Conservation (phyloP, 2,797 vertebrate species). For the Hydrolagus colliei region DNA sequence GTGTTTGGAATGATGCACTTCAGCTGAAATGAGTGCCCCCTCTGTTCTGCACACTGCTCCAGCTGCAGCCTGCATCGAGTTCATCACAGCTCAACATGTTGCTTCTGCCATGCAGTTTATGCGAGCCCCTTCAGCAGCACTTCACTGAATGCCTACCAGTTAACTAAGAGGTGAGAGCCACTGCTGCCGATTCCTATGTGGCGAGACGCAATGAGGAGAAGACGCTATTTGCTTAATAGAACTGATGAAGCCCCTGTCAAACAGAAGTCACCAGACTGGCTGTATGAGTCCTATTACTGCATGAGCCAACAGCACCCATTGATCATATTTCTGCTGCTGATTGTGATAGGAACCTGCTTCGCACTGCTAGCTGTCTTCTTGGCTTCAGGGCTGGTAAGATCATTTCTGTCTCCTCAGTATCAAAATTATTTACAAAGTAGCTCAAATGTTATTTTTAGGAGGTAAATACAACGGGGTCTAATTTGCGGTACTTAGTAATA, state of each 20-base stretch:
- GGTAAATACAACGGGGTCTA: too few relatives aligned
- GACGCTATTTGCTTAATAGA: constrained; percentile 82
- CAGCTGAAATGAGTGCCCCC: constrained; percentile 34
- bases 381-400: constrained; percentile 89
- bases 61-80: constrained; percentile 34
- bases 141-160: constrained; percentile 31
- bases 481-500: too few relatives aligned
- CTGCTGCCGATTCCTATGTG: constrained; percentile 63
- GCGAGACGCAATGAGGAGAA: constrained; percentile 73
- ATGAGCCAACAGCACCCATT: constrained; percentile 99
- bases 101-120: constrained; percentile 46
- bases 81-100: constrained; percentile 41
- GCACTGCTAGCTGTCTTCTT: constrained; percentile 91
- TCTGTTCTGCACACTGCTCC: neutral
- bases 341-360: constrained; percentile 91
- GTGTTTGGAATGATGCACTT: constrained; percentile 16
- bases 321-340: constrained; percentile 92
- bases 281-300: constrained; percentile 92
- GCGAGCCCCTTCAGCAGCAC: constrained; percentile 43
- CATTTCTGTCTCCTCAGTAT: constrained; percentile 26
- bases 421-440: constrained; percentile 3
- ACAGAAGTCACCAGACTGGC: constrained; percentile 78
- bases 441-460: neutral
- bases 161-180: constrained; percentile 41
- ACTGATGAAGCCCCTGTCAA: constrained; percentile 55